Base-by-base conservation (phyloP, 2,113 vertebrate species). In the Dipodomys stephensi region DNA sequence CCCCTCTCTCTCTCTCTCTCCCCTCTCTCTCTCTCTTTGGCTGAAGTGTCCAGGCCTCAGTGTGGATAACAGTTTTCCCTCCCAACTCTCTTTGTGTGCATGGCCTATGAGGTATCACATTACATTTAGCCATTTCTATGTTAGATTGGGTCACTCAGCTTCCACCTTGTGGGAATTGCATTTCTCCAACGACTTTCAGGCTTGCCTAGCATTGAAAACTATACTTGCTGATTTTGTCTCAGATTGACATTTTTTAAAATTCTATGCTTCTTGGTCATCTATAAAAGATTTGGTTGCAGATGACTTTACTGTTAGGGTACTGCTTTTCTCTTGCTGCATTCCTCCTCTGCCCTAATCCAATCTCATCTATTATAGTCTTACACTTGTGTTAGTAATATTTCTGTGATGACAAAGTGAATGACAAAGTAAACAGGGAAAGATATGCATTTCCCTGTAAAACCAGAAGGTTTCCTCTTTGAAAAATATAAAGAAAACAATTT, bases 91-190 rank as follows among this genome's bases (percentile, higher is more conserved):
- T 57, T 18, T 16, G 15, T 57, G 53, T 57, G 11, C 53, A 57
- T 57, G 53, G 53, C 12, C 53, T 57, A 4, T 16, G 53, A 57
- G 15, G 12, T 57, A 57, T 57, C 53, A 65, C 91, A 95, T 96
- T 87, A 96, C 95, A 97, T 97, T 97, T 97, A 97, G 90, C 57
- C 18, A 78, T 95, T 92, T 60, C 46, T 6, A 71, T 22, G 11
- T 95, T 97, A 86, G 68, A 87, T 46, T 67, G 87, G 4, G 71
- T 62, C 49, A 91, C 13, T 1, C 7, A 90, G 80, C 57, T 95
- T 92, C 90, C 79, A 80, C 11, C 89, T 82, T 4, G 15, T 74
- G 88, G 96, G 95, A 93, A 92, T 35, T 93, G 68, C 57, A 90
- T 83, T 76, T 7, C 25, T 46, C 78, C 2, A 35, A 30, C 53